Evolutionary conservation across 2,888 invertebrate species (phyloP), one percentile per base, ranked within the genome.

Genomic region (Tetropium fuscum): DNA sequence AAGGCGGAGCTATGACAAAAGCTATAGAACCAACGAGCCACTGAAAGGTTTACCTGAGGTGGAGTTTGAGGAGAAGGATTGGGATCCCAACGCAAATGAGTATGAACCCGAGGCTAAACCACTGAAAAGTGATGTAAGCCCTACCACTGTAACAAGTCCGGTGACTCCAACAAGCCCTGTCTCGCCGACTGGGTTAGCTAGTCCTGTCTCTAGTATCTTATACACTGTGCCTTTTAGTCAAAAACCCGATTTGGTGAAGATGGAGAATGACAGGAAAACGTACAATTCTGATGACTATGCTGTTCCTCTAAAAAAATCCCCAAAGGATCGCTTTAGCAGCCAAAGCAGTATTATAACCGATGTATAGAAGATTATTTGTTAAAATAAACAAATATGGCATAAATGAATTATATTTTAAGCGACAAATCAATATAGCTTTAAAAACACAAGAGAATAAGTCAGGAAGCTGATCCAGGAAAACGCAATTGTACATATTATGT

Each of bases 11-110:
- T 95, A 94, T 79, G 94, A 95, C 77, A 90, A 87, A 80, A 88
- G 89, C 48, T 95, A 95, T 80, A 86, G 90, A 68, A 95, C 95
- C 6, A 85, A 93, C 77, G 95, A 95, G 83, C 95, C 95, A 48
- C 81, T 95, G 67, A 81, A 82, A 59, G 84, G 84, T 51, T 87
- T 88, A 74, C 93, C 94, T 32, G 85, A 89, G 63, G 86, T 89
- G 70, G 91, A 92, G 60, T 94, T 94, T 82, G 92, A 92, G 69
- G 90, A 91, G 67, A 93, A 93, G 81, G 87, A 88, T 60, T 91
- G 91, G 89, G 92, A 92, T 78, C 81, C 92, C 51, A 71, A 73
- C 34, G 64, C 59, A 32, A 34, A 36, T 0, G 58, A 63, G 8
- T 72, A 61, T 27, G 67, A 71, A 36, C 60, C 65, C 1, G 69